Percentiles rank a stretch among this genome's conserved stretches.
Conservation (phyloP, 2,888 invertebrate genomes). For the Agrochola macilenta region DNA sequence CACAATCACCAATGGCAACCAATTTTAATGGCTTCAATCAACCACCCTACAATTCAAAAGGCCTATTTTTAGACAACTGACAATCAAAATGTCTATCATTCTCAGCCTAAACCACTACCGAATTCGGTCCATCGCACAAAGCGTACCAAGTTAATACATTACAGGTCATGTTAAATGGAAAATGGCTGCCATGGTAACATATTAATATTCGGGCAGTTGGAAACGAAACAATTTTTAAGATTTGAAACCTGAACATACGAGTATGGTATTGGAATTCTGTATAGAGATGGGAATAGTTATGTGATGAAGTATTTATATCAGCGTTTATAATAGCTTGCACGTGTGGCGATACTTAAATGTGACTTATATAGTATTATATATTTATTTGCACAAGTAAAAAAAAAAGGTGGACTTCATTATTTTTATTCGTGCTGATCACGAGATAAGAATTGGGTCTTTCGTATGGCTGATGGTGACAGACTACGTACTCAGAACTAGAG, state of each 20-base stretch:
- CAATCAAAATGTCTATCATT: background rate
- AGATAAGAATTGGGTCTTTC: background rate
- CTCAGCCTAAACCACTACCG: too few relatives aligned
- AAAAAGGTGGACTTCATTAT: too few relatives aligned
- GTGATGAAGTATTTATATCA: background rate
- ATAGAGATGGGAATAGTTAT: background rate
- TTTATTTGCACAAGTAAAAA: too few relatives aligned
- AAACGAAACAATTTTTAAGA: background rate
- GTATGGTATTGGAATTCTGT: background rate
- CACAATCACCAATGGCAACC: background rate
- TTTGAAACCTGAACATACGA: background rate
- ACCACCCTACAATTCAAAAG: background rate
- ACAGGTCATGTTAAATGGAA: constrained; percentile 2
- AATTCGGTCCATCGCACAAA: background rate
- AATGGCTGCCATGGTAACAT: background rate
- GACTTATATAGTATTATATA: too few relatives aligned
- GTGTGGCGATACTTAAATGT: too few relatives aligned
- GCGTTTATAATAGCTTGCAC: too few relatives aligned
- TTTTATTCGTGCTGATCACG: background rate
- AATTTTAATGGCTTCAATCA: background rate
- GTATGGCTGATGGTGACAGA: too few relatives aligned
- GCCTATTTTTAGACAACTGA: background rate
- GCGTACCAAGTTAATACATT: background rate
- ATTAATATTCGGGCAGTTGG: constrained; percentile 10
- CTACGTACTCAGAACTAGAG: too few relatives aligned